Percentiles rank a stretch among this genome's conserved stretches.
phyloP scores from a whole-genome alignment of 2,888 invertebrate species.

The Ischnura elegans region DNA sequence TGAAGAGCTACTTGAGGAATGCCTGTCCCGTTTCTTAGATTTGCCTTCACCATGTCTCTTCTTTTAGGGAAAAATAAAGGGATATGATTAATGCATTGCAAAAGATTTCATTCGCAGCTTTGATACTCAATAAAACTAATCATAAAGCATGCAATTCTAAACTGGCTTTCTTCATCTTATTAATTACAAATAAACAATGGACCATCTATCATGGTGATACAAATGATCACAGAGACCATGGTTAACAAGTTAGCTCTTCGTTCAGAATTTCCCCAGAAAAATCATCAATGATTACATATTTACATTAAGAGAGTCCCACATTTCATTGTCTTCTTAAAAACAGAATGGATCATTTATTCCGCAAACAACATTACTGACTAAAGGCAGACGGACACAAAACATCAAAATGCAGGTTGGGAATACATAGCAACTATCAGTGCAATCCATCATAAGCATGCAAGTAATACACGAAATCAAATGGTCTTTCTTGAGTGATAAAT shows the following conservation, averaged over 20 bases:
- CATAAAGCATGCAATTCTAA: conserved; percentile 52
- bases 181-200: neutral
- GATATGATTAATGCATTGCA: conserved; percentile 77
- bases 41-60: conserved; percentile 78
- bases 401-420: conserved; percentile 63
- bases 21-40: conserved; percentile 80
- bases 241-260: conserved; percentile 4
- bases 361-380: conserved; percentile 25
- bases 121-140: conserved; percentile 28
- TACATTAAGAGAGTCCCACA: neutral
- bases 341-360: conserved; percentile 21
- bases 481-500: neutral
- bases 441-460: conserved; percentile 52
- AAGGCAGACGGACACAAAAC: conserved; percentile 51
- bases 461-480: conserved; percentile 8
- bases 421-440: conserved; percentile 61
- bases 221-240: conserved; percentile 3
- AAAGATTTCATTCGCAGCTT: conserved; percentile 16
- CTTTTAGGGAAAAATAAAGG: conserved; percentile 77
- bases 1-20: conserved; percentile 80
- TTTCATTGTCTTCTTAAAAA: neutral
- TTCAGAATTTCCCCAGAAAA: conserved; percentile 36
- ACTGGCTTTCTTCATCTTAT: conserved; percentile 20
- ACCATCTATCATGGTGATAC: conserved; percentile 6
- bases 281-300: neutral